Evolutionary conservation across 37 sponge, comb jelly and placozoan species (phyloP).

Genomic region (Axinella damicornis): DNA sequence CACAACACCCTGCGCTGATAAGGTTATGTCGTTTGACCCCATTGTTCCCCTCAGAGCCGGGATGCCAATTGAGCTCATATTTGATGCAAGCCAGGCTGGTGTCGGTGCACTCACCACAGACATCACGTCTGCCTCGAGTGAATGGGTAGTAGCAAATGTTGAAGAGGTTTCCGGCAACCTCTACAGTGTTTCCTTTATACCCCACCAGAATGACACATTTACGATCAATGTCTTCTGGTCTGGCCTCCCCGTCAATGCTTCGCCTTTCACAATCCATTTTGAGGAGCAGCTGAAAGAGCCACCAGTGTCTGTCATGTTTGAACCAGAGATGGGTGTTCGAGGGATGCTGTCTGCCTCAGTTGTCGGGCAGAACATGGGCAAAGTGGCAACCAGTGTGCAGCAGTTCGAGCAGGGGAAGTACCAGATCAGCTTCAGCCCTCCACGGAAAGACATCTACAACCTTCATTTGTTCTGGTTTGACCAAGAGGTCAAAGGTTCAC

Average conservation of each 20-base stretch:
- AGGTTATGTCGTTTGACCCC: conserved; percentile 56
- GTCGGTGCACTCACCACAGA: conserved; percentile 35
- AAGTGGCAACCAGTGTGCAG: conserved; percentile 24
- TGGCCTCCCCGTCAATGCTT: conserved; percentile 42
- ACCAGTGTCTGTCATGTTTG: conserved; percentile 51
- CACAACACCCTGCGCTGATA: conserved; percentile 32
- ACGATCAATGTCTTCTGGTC: conserved; percentile 47
- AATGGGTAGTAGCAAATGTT: conserved; percentile 7
- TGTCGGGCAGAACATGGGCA: neutral
- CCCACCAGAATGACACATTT: conserved; percentile 45
- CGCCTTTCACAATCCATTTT: conserved; percentile 56
- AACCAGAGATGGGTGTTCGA: conserved; percentile 27
- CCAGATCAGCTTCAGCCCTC: conserved; percentile 60
- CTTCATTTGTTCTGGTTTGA: conserved; percentile 56
- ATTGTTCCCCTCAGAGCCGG: conserved; percentile 60
- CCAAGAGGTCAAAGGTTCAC: conserved; percentile 55
- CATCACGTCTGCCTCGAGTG: neutral
- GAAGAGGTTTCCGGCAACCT: conserved; percentile 32
- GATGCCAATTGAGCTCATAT: conserved; percentile 61
- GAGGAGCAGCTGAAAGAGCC: conserved; percentile 49
- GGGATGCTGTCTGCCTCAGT: conserved; percentile 44
- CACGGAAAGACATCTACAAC: conserved; percentile 39
- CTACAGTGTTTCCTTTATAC: conserved; percentile 46
- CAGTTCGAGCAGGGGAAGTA: conserved; percentile 69
- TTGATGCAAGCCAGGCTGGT: conserved; percentile 74